Percentiles rank a stretch among this genome's conserved stretches.
Conservation (phyloP, 2,888 invertebrate genomes). For the Tortrix viridana region DNA sequence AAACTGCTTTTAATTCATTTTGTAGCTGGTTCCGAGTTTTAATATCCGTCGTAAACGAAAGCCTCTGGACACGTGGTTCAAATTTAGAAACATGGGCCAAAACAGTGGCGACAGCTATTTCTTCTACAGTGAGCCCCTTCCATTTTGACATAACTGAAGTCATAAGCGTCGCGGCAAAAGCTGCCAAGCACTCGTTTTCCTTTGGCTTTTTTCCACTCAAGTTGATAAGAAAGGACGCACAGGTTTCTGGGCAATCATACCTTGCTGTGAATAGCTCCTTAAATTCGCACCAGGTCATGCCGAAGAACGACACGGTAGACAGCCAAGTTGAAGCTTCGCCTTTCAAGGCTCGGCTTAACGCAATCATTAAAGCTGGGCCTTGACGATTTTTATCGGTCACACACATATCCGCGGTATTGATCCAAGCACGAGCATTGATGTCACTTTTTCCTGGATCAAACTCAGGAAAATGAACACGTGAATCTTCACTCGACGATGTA, state of each 20-base stretch:
- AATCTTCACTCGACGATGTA: background rate
- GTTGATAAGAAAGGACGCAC: background rate
- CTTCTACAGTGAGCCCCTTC: constrained; percentile 20
- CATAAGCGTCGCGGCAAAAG: constrained; percentile 34
- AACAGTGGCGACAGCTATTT: constrained; percentile 27
- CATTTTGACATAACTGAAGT: constrained; percentile 20
- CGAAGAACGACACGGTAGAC: constrained; percentile 24
- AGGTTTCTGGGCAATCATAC: constrained; percentile 18
- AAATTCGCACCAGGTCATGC: constrained; percentile 37
- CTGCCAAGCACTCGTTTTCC: constrained; percentile 35
- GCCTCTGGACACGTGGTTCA: constrained; percentile 26
- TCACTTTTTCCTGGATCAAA: background rate
- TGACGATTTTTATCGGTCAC: constrained; percentile 21
- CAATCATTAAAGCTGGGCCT: constrained; percentile 23
- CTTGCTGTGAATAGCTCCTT: constrained; percentile 25
- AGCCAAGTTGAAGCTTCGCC: constrained; percentile 35
- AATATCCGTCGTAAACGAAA: constrained; percentile 34
- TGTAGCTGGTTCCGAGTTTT: constrained; percentile 25
- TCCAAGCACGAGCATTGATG: constrained; percentile 2
- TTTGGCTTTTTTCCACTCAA: constrained; percentile 23
- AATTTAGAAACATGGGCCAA: constrained; percentile 25
- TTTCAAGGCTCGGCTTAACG: constrained; percentile 35
- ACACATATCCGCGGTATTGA: constrained; percentile 19
- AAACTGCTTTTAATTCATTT: constrained; percentile 31
- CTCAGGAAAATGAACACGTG: background rate